Conservation (phyloP, 2,797 vertebrate species). For the Cyprinodon diabolis region DNA sequence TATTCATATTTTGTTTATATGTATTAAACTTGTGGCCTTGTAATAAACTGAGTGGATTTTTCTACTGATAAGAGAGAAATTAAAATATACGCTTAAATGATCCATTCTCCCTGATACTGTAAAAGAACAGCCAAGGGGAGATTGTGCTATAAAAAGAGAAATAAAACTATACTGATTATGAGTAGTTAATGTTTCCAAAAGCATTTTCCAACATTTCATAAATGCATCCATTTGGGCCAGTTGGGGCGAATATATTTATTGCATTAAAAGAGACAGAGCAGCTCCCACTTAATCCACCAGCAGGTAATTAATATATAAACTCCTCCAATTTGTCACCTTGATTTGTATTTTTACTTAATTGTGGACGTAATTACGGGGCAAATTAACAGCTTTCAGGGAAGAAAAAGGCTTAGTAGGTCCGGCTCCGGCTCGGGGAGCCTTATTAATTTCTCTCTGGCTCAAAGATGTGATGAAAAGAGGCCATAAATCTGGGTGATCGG, state of each 20-base stretch:
- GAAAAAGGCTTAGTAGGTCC: slow-evolving; percentile 89
- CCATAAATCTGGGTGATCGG: slow-evolving; percentile 98
- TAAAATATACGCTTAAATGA: too few species aligned
- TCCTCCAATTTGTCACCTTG: slow-evolving; percentile 96
- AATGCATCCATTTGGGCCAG: slow-evolving; percentile 56
- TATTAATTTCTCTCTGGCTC: slow-evolving; percentile 92
- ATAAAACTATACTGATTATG: slow-evolving; percentile 48
- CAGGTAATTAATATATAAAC: slow-evolving; percentile 99
- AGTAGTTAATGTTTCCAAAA: slow-evolving; percentile 68
- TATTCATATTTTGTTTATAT: too few species aligned
- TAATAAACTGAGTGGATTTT: too few species aligned
- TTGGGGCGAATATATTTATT: slow-evolving; percentile 82
- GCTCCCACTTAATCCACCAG: slow-evolving; percentile 89
- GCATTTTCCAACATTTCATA: slow-evolving; percentile 54
- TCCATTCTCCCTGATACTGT: slow-evolving; percentile 18
- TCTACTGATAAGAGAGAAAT: too few species aligned
- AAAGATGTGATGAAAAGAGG: slow-evolving; percentile 96
- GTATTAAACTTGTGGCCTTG: too few species aligned
- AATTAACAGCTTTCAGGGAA: slow-evolving; percentile 97
- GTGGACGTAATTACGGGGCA: slow-evolving; percentile 98
- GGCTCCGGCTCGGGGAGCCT: slow-evolving; percentile 89
- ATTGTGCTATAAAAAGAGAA: slow-evolving; percentile 2
- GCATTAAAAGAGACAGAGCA: slow-evolving; percentile 89
- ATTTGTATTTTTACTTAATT: slow-evolving; percentile 99
- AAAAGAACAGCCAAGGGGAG: slow-evolving; percentile 22